These are phyloP conservation scores for Tubiluchus corallicola DNA, from an alignment of 2,888 invertebrate genomes.

Conservation along the genomic window DNA sequence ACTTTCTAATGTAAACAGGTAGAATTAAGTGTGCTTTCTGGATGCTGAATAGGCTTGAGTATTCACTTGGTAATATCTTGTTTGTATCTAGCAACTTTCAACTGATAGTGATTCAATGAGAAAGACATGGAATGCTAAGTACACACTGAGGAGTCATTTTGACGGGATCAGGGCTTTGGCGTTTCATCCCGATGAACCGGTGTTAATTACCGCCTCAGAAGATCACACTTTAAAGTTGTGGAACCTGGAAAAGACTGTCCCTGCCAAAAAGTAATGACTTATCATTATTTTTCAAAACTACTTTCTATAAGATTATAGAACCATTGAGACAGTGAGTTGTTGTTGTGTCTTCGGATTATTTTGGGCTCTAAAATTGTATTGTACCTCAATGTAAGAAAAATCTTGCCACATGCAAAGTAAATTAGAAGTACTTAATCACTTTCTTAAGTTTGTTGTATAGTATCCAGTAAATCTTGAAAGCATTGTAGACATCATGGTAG, in stretches of 20 bases:
- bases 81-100: neutral
- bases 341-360: conserved; percentile 11
- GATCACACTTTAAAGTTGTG: conserved; percentile 97
- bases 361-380: neutral
- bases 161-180: conserved; percentile 33
- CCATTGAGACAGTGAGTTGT: no score
- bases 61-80: no score
- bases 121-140: conserved; percentile 46
- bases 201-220: conserved; percentile 91
- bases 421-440: no score
- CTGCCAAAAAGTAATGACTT: conserved; percentile 65
- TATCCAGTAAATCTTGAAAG: no score
- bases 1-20: no score
- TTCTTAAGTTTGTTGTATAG: no score
- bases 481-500: no score
- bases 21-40: no score
- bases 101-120: conserved; percentile 23
- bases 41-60: no score
- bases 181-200: conserved; percentile 64
- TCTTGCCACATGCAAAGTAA: no score
- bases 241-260: conserved; percentile 95
- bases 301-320: no score
- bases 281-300: neutral
- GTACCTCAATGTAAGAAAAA: no score
- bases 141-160: conserved; percentile 47